These are phyloP conservation scores for Drosophila merina DNA, from an alignment of 2,888 invertebrate species.

Conservation along the genomic window DNA sequence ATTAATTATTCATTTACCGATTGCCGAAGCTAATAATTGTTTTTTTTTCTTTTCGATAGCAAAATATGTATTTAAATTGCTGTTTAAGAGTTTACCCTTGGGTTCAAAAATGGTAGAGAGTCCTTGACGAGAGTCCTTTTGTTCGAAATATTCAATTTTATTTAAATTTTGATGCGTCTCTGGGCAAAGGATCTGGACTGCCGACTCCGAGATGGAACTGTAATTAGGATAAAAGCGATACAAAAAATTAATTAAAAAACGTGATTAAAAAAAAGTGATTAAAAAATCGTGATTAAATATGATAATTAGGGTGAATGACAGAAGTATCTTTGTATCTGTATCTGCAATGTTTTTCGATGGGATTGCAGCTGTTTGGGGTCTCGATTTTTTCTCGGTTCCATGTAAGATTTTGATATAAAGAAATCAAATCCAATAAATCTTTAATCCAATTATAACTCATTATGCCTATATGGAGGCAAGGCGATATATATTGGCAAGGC, in stretches of 20 bases:
- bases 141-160: conserved; percentile 66
- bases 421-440: conserved; percentile 76
- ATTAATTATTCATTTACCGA: background rate
- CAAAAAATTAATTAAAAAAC: background rate
- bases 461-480: conserved; percentile 73
- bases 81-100: background rate
- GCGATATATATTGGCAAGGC: too few species aligned
- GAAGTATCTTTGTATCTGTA: conserved; percentile 14
- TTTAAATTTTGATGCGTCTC: conserved; percentile 71
- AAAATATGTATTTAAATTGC: background rate
- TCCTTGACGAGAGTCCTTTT: conserved; percentile 19
- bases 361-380: conserved; percentile 27
- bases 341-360: conserved; percentile 2
- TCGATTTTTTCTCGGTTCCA: background rate
- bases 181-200: conserved; percentile 41
- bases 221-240: background rate
- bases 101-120: background rate
- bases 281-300: background rate
- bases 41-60: background rate
- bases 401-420: conserved; percentile 44
- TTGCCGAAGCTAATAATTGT: background rate
- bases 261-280: conserved; percentile 12
- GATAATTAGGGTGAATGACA: conserved; percentile 41
- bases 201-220: conserved; percentile 33
- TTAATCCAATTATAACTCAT: conserved; percentile 81